Evolutionary conservation across 2,797 vertebrate species (phyloP).

Genomic region (Iguana delicatissima): DNA sequence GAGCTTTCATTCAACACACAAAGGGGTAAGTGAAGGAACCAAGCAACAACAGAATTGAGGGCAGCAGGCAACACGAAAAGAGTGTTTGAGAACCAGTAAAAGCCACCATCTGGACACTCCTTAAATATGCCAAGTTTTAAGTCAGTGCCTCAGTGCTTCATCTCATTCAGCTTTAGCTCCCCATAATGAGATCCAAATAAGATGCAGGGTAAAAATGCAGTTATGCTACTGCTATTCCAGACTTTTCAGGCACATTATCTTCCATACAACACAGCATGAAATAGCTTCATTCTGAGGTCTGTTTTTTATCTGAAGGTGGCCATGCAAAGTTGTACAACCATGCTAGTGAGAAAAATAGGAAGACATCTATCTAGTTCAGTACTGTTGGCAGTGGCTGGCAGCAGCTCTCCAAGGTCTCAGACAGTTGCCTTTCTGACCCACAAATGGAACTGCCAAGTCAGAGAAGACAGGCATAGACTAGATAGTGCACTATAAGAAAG

Average conservation of each 20-base stretch:
- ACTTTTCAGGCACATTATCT: not conserved
- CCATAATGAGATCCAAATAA: not conserved
- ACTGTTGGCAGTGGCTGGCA: not conserved
- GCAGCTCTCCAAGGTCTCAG: not conserved
- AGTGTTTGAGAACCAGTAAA: not conserved
- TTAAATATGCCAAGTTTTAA: not conserved
- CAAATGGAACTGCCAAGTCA: not conserved
- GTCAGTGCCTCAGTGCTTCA: not conserved
- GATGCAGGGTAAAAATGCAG: not conserved
- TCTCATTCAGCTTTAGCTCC: not conserved
- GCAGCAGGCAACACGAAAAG: not conserved
- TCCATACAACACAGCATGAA: not conserved
- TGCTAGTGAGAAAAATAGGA: not conserved
- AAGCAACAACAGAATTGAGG: not conserved
- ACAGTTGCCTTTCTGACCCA: not conserved
- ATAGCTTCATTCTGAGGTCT: not conserved
- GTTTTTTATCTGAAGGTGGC: not conserved
- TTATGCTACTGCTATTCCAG: not conserved
- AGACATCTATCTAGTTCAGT: not conserved
- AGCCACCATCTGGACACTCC: not conserved
- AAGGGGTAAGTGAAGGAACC: not conserved
- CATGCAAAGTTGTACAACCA: not conserved
- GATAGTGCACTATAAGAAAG: not conserved
- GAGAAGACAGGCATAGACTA: not conserved
- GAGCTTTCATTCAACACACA: not conserved